phyloP scores from a whole-genome alignment of 2,797 vertebrate species.

The Brotula barbata region DNA sequence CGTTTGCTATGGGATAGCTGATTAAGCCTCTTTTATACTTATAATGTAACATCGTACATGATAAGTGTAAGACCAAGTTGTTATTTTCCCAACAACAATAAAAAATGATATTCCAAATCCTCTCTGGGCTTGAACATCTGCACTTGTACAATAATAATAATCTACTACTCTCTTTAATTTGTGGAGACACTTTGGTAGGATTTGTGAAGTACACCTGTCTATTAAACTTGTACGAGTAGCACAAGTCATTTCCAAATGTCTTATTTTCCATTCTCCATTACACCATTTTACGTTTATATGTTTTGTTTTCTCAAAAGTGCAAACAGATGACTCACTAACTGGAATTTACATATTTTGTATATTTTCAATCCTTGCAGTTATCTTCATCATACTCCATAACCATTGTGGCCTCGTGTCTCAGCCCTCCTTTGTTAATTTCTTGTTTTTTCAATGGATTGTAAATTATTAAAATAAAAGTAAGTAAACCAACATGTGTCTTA shows the following conservation, averaged over 20 bases:
- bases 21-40: too few relatives aligned
- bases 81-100: too few relatives aligned
- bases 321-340: not conserved
- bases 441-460: constrained; percentile 59
- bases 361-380: constrained; percentile 23
- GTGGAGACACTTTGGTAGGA: constrained; percentile 34
- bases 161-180: constrained; percentile 36
- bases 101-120: too few relatives aligned
- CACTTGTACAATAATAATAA: constrained; percentile 48
- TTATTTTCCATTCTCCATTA: constrained; percentile 15
- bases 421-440: constrained; percentile 20
- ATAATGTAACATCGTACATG: too few relatives aligned
- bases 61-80: too few relatives aligned
- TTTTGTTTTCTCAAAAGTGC: constrained; percentile 10
- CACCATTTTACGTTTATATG: constrained; percentile 1
- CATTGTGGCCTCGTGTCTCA: not conserved
- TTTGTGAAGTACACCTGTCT: constrained; percentile 32
- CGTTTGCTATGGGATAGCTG: too few relatives aligned
- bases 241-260: constrained; percentile 24
- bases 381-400: constrained; percentile 15
- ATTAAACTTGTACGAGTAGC: constrained; percentile 38
- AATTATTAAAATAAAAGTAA: constrained; percentile 67
- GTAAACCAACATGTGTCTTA: constrained; percentile 21
- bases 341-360: constrained; percentile 3
- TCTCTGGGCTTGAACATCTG: too few relatives aligned